Evolutionary conservation across 2,888 invertebrate species (phyloP), one percentile per base, ranked within the genome.

Genomic region (Seira sanloemensis): DNA sequence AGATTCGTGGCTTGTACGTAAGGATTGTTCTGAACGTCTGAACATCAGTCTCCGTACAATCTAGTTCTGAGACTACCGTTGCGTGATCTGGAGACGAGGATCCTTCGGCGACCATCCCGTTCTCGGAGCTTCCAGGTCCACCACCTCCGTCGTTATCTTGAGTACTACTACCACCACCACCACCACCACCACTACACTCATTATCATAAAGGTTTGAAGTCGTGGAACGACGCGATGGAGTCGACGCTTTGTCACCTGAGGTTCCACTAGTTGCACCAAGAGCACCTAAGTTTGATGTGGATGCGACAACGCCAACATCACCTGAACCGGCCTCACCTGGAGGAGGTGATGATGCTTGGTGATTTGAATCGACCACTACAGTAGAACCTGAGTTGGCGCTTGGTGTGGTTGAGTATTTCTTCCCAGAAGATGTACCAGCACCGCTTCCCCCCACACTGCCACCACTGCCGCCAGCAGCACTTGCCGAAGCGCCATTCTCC

Each of bases 1-100:
- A 92, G 89, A 93, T 92, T 87, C 92, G 91, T 75, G 92, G 93
- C 89, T 92, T 92, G 89, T 93, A 93, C 23, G 92, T 92, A 75
- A 92, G 90, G 62, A 92, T 92, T 68, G 92, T 91, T 87, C 92
- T 92, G 90, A 92, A 92, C 46, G 92, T 92, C 89, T 92, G 92
- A 86, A 92, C 91, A 89, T 92, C 92, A 90, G 92, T 91, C 90
- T 92, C 92, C 21, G 92, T 92, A 88, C 92, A 92, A 89, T 92
- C 92, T 78, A 92, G 91, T 58, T 91, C 91, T 2, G 90, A 90
- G 24, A 91, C 87, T 62, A 89, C 58, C 7, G 84, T 78, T 5
- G 78, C 69, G 46, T 74, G 79, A 19, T 78, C 77, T 2, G 84
- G 76, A 18, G 73, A 75, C 0, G 77, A 58, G n/a, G 72, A 77